phyloP scores from a whole-genome alignment of 1,140 invertebrate genomes.

The Carcinoscorpius rotundicauda region DNA sequence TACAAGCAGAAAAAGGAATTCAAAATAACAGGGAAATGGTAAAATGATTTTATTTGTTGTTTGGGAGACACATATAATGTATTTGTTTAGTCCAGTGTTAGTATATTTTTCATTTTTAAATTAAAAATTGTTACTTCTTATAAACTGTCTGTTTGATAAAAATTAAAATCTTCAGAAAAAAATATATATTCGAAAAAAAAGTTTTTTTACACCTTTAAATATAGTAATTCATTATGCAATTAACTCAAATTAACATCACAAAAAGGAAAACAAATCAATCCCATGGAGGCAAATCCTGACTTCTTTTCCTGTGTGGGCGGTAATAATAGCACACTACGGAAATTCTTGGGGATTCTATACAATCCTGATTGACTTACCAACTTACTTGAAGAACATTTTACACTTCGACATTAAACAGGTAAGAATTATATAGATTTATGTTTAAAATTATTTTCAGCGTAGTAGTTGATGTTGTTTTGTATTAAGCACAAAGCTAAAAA shows the following conservation, averaged over 20 bases:
- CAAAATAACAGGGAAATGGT: no score
- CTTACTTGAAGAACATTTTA: conserved; percentile 80
- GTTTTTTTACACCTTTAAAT: no score
- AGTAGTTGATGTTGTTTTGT: no score
- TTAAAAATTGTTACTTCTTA: not conserved
- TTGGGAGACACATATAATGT: not conserved
- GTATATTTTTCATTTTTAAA: not conserved
- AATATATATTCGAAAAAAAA: no score
- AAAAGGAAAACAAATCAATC: conserved; percentile 26
- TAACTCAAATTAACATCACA: not conserved
- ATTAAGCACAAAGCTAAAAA: no score
- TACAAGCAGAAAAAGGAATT: no score
- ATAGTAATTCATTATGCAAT: not conserved
- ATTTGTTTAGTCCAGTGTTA: not conserved
- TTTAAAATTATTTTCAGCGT: no score
- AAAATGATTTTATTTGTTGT: no score
- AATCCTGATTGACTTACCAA: conserved; percentile 80
- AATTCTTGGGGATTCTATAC: conserved; percentile 92
- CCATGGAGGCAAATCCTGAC: conserved; percentile 67
- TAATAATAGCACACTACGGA: conserved; percentile 72
- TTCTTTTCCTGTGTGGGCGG: conserved; percentile 78
- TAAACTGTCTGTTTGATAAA: no score
- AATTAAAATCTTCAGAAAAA: no score
- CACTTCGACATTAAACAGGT: conserved; percentile 73
- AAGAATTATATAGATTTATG: conserved; percentile 24